Evolutionary conservation across 2,888 invertebrate species (phyloP), one percentile per base, ranked within the genome.

Genomic region (Plebejus anna): DNA sequence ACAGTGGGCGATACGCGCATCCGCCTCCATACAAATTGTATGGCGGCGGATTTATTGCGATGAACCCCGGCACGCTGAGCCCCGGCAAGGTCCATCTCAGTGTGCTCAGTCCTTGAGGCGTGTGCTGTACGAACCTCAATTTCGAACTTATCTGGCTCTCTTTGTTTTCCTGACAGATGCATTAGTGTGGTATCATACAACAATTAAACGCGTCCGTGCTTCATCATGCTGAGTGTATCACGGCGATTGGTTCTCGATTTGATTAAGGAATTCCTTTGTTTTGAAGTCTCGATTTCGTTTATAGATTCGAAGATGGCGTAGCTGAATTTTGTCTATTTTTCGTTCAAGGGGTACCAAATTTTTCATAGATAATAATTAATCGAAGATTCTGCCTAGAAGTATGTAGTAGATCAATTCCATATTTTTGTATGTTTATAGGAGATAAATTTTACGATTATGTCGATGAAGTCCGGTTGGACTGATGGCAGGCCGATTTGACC

Each of bases 151-250:
- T 93, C 93, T 90, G 85, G 86, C 82, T 83, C 85, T 87, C 89
- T 91, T 94, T 94, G 93, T 94, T 93, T 89, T 86, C 90, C 89
- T 93, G 94, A 93, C 94, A 93, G 94, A 92, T 94, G 92, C 94
- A 93, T 94, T 94, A 94, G 92, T 86, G 87, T 86, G 88, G 87
- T 93, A 93, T 91, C 91, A 88, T 87, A 89, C 89, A 91, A 91
- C 93, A 94, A 94, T 94, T 94, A 94, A 94, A 93, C 89, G 92
- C 89, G 90, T 88, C 92, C 83, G 81, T 87, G 93, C 92, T 82
- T 83, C 86, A 86, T 93, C 93, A 93, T 81, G 83, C 83, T 92
- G 91, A 92, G 85, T 89, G 83, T 79, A 80, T 80, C 81, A 75
- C 42, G 77, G 38, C 77, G 78, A 80, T 80, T 78, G 61, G 77